Conservation (phyloP, 2,888 invertebrate species). For the Oligia strigilis region DNA sequence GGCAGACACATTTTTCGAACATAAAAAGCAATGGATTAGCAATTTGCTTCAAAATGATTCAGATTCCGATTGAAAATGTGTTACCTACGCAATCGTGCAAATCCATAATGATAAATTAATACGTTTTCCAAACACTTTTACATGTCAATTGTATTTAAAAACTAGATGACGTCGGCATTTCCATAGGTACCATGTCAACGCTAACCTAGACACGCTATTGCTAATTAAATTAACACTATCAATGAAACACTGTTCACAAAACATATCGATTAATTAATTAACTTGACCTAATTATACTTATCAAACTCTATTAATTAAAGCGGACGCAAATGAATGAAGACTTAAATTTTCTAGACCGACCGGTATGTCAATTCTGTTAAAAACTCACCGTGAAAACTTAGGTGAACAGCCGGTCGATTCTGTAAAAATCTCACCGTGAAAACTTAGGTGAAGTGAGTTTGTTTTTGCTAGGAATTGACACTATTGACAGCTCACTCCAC, state of each 20-base stretch:
- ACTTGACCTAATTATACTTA: conserved; percentile 32
- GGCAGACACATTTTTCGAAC: too few species aligned
- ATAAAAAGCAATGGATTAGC: too few species aligned
- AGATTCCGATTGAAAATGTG: too few species aligned
- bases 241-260: conserved; percentile 40
- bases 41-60: too few species aligned
- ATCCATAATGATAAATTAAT: too few species aligned
- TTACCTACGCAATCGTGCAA: too few species aligned
- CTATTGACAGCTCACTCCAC: too few species aligned
- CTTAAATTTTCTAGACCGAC: neutral
- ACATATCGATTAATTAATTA: conserved; percentile 41
- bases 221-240: conserved; percentile 36
- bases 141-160: neutral
- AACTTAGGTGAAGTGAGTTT: neutral
- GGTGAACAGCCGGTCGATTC: neutral
- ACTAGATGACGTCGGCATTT: neutral
- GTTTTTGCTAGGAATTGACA: too few species aligned
- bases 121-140: too few species aligned
- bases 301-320: conserved; percentile 28
- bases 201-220: conserved; percentile 2
- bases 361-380: neutral
- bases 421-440: neutral
- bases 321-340: neutral
- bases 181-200: neutral
- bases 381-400: neutral